Evolutionary conservation across 2,888 invertebrate genomes (phyloP).

Genomic region (Cecidostiba fungosa): DNA sequence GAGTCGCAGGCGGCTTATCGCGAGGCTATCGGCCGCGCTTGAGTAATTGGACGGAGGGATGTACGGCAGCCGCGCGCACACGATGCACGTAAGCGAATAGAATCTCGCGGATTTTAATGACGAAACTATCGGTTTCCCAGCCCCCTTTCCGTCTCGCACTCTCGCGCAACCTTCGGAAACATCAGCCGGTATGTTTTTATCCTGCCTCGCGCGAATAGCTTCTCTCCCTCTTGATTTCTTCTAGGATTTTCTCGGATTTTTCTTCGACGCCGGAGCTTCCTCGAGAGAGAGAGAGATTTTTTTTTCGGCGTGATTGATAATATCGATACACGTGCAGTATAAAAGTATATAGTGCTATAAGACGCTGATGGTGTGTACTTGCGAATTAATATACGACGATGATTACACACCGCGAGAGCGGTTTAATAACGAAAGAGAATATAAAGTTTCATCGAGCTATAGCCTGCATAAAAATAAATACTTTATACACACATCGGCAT

Average conservation of each 20-base stretch:
- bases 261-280: not conserved
- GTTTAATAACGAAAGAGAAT: not conserved
- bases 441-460: not conserved
- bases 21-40: slow-evolving; percentile 29
- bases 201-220: not conserved
- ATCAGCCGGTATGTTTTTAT: not conserved
- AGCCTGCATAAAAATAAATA: not conserved
- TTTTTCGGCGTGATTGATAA: not conserved
- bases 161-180: not conserved
- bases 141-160: slow-evolving; percentile 13
- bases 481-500: slow-evolving; percentile 15
- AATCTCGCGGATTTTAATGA: slow-evolving; percentile 51
- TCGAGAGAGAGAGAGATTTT: not conserved
- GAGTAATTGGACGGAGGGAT: slow-evolving; percentile 37
- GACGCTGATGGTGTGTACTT: not conserved
- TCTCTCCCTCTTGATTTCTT: slow-evolving; percentile 15
- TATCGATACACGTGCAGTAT: not conserved
- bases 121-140: slow-evolving; percentile 57
- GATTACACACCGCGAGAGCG: not conserved
- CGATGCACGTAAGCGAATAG: not conserved
- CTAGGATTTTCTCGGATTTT: slow-evolving; percentile 23
- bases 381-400: slow-evolving; percentile 6
- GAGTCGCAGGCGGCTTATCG: slow-evolving; percentile 33
- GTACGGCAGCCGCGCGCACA: not conserved
- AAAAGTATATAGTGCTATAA: too few relatives aligned